A percentile compares a stretch with the other conserved stretches of the same genome.
These are phyloP conservation scores for Ptilonorhynchus violaceus DNA, from an alignment of 2,113 vertebrate species.

Conservation along the genomic window DNA sequence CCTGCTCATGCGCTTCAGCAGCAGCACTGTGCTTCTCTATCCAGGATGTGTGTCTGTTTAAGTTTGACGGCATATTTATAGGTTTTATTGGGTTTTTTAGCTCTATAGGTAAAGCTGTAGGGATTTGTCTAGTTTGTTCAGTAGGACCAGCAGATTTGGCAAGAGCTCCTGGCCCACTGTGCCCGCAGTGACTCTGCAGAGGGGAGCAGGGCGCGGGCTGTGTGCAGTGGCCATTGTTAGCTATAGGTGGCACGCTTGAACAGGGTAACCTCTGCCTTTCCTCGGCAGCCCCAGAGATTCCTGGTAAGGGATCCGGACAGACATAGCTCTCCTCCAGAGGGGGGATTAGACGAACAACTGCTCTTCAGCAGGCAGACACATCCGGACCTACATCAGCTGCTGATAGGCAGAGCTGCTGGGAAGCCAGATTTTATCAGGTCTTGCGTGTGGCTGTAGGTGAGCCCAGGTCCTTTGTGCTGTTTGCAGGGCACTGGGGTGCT, in stretches of 20 bases:
- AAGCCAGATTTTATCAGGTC: neutral
- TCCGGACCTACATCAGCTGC: neutral
- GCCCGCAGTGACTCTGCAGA: neutral
- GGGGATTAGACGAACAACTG: neutral
- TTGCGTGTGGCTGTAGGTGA: neutral
- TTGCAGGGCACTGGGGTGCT: neutral
- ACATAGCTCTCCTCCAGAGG: neutral
- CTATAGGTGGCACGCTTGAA: neutral
- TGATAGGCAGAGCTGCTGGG: neutral
- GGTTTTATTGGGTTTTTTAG: neutral
- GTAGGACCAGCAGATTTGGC: neutral
- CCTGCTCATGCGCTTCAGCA: neutral
- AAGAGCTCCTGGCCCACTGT: fast-evolving
- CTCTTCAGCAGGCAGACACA: neutral
- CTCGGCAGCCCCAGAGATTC: neutral
- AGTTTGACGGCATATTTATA: neutral
- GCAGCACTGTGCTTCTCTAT: neutral
- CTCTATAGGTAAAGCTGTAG: neutral
- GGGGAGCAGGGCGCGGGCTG: neutral
- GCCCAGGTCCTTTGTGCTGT: neutral
- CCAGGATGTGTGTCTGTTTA: no score
- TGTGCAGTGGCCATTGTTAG: neutral
- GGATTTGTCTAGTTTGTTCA: neutral
- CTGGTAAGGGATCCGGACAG: neutral
- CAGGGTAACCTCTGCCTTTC: neutral